Base-by-base conservation (phyloP, 2,888 invertebrate genomes). In the Noctua fimbriata region DNA sequence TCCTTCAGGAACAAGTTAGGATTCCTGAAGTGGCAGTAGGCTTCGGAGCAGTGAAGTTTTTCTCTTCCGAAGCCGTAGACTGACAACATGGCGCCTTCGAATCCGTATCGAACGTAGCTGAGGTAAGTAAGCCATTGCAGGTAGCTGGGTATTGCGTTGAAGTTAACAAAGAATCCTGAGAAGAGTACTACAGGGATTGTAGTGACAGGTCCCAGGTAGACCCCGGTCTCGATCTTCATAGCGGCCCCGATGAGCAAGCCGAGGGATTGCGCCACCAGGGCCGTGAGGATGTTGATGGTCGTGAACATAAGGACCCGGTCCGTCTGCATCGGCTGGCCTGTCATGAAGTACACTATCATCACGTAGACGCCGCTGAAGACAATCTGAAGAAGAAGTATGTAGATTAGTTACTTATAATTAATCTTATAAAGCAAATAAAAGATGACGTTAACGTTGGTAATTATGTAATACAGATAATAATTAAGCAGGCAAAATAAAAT, bases 91-190 rank as follows among this genome's bases (percentile, higher is more conserved):
- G 98, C 98, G 12, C 99, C 99, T 96, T 99, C 99, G 95, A 99
- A 99, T 55, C 99, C 98, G 93, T 99, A 99, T 28, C 96, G 88
- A 74, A 99, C 98, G 94, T 99, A 99, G 89, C 99, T 99, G 49
- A 98, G 97, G 94, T 99, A 99, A 3, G 99, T 98, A 36, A 99
- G 96, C 98, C 99, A 99, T 90, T 98, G 98, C 73, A 99, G 97
- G 93, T 99, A 99, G 76, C 97, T 97, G 6, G 99, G 99, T 92
- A 99, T 98, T 65, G 99, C 99, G 93, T 98, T 98, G 94, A 99
- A 98, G 94, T 98, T 99, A 71, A 99, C 98, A 95, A 99, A 99
- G 97, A 99, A 99, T 14, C 99, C 99, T 55, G 99, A 99, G 96
- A 99, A 99, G 52, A 99, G 97, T 70, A 99, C 98, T 78, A 99